A percentile compares a stretch with the other conserved stretches of the same genome.
Evolutionary conservation across 2,797 vertebrate genomes (phyloP).

Genomic region (Squalus acanthias): DNA sequence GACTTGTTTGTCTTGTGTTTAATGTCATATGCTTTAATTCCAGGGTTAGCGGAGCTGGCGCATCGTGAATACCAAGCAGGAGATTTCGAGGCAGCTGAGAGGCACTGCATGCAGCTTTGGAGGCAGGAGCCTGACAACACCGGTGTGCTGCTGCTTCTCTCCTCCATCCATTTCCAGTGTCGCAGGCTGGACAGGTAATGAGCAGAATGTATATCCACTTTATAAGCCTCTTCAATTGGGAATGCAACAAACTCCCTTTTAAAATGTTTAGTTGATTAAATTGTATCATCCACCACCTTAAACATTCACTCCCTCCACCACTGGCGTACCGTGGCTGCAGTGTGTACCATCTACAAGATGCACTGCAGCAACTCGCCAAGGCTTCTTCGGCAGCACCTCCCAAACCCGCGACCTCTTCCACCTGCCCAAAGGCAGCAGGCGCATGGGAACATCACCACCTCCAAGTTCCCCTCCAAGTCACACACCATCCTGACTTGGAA

Average conservation of each 20-base stretch:
- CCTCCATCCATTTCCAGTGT: conserved; percentile 99
- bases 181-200: conserved; percentile 92
- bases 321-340: too few relatives aligned
- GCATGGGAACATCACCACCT: too few relatives aligned
- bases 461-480: too few relatives aligned
- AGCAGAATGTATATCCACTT: not conserved
- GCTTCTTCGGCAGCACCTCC: too few relatives aligned
- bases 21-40: conserved; percentile 93
- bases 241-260: not conserved
- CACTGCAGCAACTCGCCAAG: too few relatives aligned
- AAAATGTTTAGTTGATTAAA: too few relatives aligned
- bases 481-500: too few relatives aligned
- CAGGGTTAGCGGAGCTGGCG: conserved; percentile 99
- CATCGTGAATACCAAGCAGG: conserved; percentile 99
- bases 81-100: conserved; percentile 97
- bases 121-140: conserved; percentile 98
- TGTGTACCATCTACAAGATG: too few relatives aligned
- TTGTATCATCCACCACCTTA: not conserved
- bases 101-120: conserved; percentile 99
- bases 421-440: too few relatives aligned
- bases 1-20: not conserved
- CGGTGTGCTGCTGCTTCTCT: conserved; percentile 90
- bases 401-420: too few relatives aligned
- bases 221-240: not conserved
- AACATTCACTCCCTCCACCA: too few relatives aligned